Percentiles rank a stretch among this genome's conserved stretches.
phyloP scores from a whole-genome alignment of 2,113 vertebrate species.

The Rhagologus leucostigma region DNA sequence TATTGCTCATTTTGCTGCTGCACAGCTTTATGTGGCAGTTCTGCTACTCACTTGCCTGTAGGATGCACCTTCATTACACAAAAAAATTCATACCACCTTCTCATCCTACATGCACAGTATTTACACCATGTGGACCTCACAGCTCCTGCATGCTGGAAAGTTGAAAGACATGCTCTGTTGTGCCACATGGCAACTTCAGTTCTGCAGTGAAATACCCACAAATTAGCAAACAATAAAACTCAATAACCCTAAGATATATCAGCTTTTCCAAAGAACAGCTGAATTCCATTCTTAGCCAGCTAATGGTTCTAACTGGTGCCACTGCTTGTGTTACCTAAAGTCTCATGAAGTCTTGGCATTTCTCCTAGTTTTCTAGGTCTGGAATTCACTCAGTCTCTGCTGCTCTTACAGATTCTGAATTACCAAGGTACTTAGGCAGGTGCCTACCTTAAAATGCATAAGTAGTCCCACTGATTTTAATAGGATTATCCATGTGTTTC shows the following conservation, averaged over 20 bases:
- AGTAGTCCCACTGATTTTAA: not conserved
- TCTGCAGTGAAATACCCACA: not conserved
- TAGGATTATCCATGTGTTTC: not conserved
- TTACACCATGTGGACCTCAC: not conserved
- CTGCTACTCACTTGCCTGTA: not conserved
- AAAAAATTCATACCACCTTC: not conserved
- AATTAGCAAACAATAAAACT: not conserved
- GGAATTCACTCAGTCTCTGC: not conserved
- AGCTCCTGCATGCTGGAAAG: not conserved
- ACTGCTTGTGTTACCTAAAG: not conserved
- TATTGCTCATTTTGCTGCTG: not conserved
- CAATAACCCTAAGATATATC: not conserved
- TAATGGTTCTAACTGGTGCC: conserved; percentile 29
- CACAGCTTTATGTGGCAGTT: not conserved
- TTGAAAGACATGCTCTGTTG: not conserved
- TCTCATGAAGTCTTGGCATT: not conserved
- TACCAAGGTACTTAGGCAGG: conserved; percentile 6
- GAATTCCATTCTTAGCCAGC: conserved; percentile 33
- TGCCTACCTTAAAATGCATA: not conserved
- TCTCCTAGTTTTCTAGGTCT: not conserved
- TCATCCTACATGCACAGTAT: not conserved
- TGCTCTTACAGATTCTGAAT: not conserved
- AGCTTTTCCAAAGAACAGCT: conserved; percentile 38
- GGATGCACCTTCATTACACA: not conserved
- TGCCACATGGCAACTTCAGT: not conserved